These are phyloP conservation scores for Adelosebastes latens DNA, from an alignment of 2,797 vertebrate species.

Conservation along the genomic window DNA sequence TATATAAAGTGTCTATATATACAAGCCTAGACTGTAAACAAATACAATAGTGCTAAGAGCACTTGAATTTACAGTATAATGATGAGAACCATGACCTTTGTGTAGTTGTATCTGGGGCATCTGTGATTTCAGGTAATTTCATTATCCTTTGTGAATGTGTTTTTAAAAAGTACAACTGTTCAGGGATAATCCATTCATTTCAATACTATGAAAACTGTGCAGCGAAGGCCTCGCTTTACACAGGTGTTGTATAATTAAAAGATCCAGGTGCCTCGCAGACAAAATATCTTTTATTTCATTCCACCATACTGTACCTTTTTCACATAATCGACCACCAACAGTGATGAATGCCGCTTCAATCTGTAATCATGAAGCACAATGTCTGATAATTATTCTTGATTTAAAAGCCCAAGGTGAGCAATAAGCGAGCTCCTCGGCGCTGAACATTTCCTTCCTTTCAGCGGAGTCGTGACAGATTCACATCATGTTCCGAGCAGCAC, in stretches of 20 bases:
- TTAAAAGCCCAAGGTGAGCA: conserved; percentile 67
- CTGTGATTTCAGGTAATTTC: conserved; percentile 17
- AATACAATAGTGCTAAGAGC: background rate
- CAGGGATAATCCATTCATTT: conserved; percentile 26
- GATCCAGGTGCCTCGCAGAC: conserved; percentile 41
- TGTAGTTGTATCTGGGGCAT: background rate
- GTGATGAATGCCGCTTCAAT: conserved; percentile 43
- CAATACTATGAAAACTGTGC: conserved; percentile 2
- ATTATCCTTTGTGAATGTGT: conserved; percentile 12
- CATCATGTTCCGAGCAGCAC: conserved; percentile 54
- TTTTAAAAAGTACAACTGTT: background rate
- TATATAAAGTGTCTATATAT: background rate
- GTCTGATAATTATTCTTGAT: conserved; percentile 55
- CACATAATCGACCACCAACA: conserved; percentile 24
- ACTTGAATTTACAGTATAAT: background rate
- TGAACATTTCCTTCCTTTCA: conserved; percentile 54
- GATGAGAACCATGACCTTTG: background rate
- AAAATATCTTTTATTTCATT: conserved; percentile 33
- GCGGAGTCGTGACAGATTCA: conserved; percentile 61
- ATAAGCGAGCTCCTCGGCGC: conserved; percentile 29
- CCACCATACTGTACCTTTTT: conserved; percentile 3
- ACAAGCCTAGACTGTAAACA: background rate
- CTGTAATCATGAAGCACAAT: conserved; percentile 50
- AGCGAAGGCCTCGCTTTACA: conserved; percentile 15
- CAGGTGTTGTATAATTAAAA: conserved; percentile 27